Evolutionary conservation across 1,140 invertebrate genomes (phyloP).

Genomic region (Anastrepha obliqua): DNA sequence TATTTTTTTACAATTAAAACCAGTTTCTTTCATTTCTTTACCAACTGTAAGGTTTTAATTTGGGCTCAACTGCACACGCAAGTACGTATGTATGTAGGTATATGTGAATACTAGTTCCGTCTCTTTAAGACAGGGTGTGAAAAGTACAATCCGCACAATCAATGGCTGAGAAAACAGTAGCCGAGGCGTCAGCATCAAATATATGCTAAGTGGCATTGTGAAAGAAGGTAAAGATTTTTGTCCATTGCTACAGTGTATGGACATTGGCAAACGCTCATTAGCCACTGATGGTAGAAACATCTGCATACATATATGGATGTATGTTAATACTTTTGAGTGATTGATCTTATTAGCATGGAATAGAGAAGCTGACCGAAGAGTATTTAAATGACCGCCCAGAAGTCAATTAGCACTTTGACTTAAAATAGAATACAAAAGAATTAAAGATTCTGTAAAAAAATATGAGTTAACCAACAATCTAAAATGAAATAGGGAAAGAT

Average conservation of each 20-base stretch:
- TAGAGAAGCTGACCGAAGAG: neutral
- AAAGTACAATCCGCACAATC: conserved; percentile 7
- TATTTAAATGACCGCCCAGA: conserved; percentile 45
- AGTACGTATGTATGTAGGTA: neutral
- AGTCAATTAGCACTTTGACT: conserved; percentile 15
- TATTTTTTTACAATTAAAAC: no score
- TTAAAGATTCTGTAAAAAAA: no score
- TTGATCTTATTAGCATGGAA: conserved; percentile 3
- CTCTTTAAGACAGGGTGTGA: neutral
- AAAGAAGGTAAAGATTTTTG: neutral
- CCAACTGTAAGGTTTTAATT: neutral
- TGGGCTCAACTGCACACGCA: neutral
- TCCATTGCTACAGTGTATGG: neutral
- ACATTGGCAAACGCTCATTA: conserved; percentile 30
- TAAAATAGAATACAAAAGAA: conserved; percentile 12
- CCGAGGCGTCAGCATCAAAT: conserved; percentile 2
- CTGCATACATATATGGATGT: neutral
- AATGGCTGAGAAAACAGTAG: neutral
- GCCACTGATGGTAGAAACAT: neutral
- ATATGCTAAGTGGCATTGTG: conserved; percentile 14
- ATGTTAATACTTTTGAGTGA: neutral
- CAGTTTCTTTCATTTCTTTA: neutral
- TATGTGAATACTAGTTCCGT: neutral
- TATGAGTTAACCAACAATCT: no score
- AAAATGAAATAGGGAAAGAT: no score